These are phyloP conservation scores for Drosophila burlai DNA, from an alignment of 1,140 invertebrate genomes.

Conservation along the genomic window DNA sequence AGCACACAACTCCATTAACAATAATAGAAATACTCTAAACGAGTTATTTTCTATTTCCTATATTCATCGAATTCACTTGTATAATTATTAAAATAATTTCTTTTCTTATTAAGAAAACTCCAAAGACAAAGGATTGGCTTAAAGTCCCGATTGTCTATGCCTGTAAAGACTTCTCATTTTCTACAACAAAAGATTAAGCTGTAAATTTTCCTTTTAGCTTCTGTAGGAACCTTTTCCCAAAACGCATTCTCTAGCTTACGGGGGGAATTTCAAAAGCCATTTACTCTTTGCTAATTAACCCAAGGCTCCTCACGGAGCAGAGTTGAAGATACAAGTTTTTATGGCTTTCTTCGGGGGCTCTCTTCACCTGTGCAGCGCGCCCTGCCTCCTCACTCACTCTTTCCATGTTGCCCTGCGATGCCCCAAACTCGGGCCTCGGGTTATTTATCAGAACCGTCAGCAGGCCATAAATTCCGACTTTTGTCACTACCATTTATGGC, in stretches of 20 bases:
- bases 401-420: neutral
- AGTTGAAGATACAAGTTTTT: constrained; percentile 38
- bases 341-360: constrained; percentile 41
- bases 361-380: constrained; percentile 10
- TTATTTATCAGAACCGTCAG: constrained; percentile 76
- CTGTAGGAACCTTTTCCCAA: constrained; percentile 9
- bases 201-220: constrained; percentile 7
- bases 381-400: neutral
- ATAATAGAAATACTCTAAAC: neutral
- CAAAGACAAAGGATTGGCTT: neutral
- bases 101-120: fast-evolving
- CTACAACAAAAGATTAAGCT: neutral
- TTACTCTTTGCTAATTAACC: constrained; percentile 48
- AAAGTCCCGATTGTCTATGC: neutral
- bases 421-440: constrained; percentile 22
- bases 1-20: no score
- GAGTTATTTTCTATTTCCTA: no score
- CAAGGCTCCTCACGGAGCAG: constrained; percentile 2
- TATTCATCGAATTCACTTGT: neutral
- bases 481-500: constrained; percentile 67
- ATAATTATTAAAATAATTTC: neutral
- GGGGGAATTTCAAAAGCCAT: constrained; percentile 39
- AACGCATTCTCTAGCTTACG: neutral
- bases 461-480: constrained; percentile 46
- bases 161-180: neutral